These are phyloP conservation scores for Drymonia ruficornis DNA, from an alignment of 2,888 invertebrate species.

Conservation along the genomic window DNA sequence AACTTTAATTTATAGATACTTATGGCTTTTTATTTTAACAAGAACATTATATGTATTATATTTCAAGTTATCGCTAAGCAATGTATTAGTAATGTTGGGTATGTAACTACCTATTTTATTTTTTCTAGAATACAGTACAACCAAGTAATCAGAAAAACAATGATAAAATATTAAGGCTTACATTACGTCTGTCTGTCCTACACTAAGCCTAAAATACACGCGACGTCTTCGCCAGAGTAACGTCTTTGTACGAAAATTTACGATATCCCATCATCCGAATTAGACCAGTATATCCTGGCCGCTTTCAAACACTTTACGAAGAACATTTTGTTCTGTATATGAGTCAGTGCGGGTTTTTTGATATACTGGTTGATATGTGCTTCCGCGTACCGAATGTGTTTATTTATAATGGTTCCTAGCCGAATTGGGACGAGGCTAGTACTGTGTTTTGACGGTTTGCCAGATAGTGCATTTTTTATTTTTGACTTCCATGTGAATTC, in stretches of 20 bases:
- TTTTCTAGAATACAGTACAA: too few species aligned
- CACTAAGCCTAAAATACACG: constrained; percentile 24
- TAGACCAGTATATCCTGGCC: constrained; percentile 19
- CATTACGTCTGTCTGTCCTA: constrained; percentile 18
- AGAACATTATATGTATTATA: too few species aligned
- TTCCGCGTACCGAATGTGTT: constrained; percentile 42
- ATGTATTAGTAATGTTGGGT: too few species aligned
- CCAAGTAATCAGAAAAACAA: too few species aligned
- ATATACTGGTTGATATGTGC: constrained; percentile 20
- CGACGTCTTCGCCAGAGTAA: constrained; percentile 37
- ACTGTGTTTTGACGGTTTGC: constrained; percentile 38
- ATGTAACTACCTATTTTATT: too few species aligned
- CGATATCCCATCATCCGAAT: constrained; percentile 22
- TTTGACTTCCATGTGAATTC: constrained; percentile 18
- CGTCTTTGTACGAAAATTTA: constrained; percentile 34
- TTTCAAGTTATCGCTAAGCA: too few species aligned
- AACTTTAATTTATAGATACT: too few species aligned
- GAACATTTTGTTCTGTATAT: neutral
- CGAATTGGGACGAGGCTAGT: constrained; percentile 40
- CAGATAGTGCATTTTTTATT: constrained; percentile 39
- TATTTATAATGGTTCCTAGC: constrained; percentile 34
- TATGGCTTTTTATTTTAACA: too few species aligned
- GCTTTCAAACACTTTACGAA: neutral
- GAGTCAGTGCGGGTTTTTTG: neutral
- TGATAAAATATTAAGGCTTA: constrained; percentile 4